Evolutionary conservation across 2,888 invertebrate species (phyloP).

Genomic region (Melinaea menophilus): DNA sequence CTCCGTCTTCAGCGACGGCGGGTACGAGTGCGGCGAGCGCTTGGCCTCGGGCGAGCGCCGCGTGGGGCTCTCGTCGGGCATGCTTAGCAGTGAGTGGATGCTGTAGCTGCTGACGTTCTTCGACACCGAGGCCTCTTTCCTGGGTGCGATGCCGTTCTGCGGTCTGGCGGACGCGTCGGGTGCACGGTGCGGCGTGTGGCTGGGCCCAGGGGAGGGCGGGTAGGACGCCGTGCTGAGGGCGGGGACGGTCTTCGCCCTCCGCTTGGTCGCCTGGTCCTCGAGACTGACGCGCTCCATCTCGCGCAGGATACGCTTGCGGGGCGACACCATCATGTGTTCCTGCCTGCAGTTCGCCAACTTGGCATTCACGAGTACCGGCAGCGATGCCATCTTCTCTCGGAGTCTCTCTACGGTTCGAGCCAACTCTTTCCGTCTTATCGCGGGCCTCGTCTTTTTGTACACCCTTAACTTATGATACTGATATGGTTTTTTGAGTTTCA

Average conservation of each 20-base stretch:
- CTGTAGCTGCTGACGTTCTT: constrained; percentile 86
- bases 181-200: constrained; percentile 48
- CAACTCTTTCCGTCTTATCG: constrained; percentile 57
- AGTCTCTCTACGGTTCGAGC: constrained; percentile 56
- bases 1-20: constrained; percentile 59
- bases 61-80: constrained; percentile 72
- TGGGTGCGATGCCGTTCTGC: constrained; percentile 50
- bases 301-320: constrained; percentile 88
- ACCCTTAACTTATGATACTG: constrained; percentile 73
- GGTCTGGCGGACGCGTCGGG: constrained; percentile 38
- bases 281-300: constrained; percentile 88
- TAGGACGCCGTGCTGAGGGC: constrained; percentile 59
- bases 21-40: constrained; percentile 51
- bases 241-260: constrained; percentile 73
- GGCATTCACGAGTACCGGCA: constrained; percentile 64
- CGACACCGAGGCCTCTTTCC: constrained; percentile 50
- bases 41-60: constrained; percentile 62
- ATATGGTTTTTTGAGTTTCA: constrained; percentile 75
- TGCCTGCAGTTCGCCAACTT: constrained; percentile 68
- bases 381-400: constrained; percentile 58
- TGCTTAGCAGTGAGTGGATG: constrained; percentile 89
- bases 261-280: constrained; percentile 82
- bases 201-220: constrained; percentile 44
- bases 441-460: constrained; percentile 66
- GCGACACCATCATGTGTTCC: constrained; percentile 83